Base-by-base conservation (phyloP, 2,113 vertebrate species). In the Phasianus colchicus region DNA sequence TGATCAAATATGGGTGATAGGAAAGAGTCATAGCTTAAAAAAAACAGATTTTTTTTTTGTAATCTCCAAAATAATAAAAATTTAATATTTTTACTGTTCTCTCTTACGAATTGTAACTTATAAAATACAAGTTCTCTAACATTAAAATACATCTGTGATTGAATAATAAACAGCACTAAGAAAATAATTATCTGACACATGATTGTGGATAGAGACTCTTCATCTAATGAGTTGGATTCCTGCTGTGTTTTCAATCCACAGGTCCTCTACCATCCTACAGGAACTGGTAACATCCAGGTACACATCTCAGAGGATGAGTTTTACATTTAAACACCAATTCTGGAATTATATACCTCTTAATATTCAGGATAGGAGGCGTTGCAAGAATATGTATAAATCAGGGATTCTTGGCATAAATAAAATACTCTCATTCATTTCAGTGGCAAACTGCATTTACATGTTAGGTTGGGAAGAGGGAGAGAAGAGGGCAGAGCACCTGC, bases 331-430 rank as follows among this genome's bases (percentile, higher is more conserved):
- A 93, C 77, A 95, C 75, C 86, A 94, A 94, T 93, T 90, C 70
- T 93, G 71, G 85, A 96, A 83, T 71, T 77, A 93, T 84, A 78
- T 91, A 96, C 83, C 78, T 92, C 80, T 78, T 78, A 89, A 85
- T 4, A 32, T 86, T 22, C 0, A 0, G 76, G 88, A 69, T 76
- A 91, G 61, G 47, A 93, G 43, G 42, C 50, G 45, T 67, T 60
- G 69, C 87, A 77, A 92, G 52, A 83, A 88, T 0, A 22, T 25
- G 2, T 90, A 96, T 63, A 97, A 96, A 97, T 94, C 77, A 95
- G 86, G 88, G 96, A 93, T 75, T 96, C 80, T 96, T 95, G 79
- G 96, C 97, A 96, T 97, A 98, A 97, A 97, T 97, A 97, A 94
- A 96, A 84, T 69, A 95, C 72, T 97, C 90, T 93, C 89, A 91